These are phyloP conservation scores for Hirudo medicinalis DNA, from an alignment of 1,140 invertebrate species.

Conservation along the genomic window DNA sequence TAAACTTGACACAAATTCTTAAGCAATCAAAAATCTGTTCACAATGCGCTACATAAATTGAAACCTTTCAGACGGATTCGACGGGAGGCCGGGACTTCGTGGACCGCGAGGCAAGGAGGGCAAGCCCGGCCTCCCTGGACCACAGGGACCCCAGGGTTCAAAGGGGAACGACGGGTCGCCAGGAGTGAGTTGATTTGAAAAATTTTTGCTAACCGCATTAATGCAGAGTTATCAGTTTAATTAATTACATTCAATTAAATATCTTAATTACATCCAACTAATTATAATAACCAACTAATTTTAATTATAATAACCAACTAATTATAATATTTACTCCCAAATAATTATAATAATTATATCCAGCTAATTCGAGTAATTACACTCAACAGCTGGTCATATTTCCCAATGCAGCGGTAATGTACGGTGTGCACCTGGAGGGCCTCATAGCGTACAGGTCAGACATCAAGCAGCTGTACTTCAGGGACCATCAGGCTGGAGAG, in stretches of 20 bases:
- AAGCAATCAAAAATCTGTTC: too few species aligned
- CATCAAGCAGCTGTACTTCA: conserved; percentile 22
- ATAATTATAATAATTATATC: too few species aligned
- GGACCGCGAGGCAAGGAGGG: neutral
- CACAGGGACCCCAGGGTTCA: conserved; percentile 3
- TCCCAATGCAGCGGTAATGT: conserved; percentile 18
- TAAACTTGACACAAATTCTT: too few species aligned
- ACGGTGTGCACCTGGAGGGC: conserved; percentile 18
- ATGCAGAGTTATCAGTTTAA: neutral
- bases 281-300: too few species aligned
- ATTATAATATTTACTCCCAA: too few species aligned
- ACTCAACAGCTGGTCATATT: conserved; percentile 22
- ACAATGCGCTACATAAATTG: too few species aligned
- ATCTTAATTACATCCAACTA: too few species aligned
- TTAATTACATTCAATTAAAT: too few species aligned
- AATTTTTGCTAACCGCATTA: neutral
- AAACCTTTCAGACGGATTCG: neutral
- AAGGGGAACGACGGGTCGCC: neutral
- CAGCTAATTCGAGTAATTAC: too few species aligned
- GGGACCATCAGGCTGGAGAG: conserved; percentile 22
- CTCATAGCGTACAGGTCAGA: conserved; percentile 21
- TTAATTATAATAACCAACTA: too few species aligned
- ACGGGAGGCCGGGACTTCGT: neutral
- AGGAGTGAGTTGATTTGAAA: neutral
- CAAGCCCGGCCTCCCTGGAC: neutral